phyloP scores from a whole-genome alignment of 2,888 invertebrate species.

The Steromphala cineraria region DNA sequence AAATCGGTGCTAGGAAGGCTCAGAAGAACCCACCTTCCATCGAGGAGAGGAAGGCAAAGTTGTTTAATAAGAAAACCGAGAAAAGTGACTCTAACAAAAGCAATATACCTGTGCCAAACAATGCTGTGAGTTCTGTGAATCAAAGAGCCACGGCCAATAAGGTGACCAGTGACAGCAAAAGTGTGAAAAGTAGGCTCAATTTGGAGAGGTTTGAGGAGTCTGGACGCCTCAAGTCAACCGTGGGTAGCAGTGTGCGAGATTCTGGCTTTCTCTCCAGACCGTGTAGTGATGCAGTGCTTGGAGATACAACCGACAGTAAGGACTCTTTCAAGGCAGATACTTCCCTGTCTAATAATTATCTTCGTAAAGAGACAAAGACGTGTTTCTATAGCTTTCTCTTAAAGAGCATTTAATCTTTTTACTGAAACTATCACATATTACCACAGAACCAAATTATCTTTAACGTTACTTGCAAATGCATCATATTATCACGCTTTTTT shows the following conservation, averaged over 20 bases:
- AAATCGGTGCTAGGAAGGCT: constrained; percentile 31
- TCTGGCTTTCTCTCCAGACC: constrained; percentile 62
- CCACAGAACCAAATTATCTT: no score
- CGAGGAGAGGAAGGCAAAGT: constrained; percentile 2
- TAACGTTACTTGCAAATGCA: no score
- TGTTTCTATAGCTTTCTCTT: no score
- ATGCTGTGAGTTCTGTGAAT: neutral
- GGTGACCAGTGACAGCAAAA: constrained; percentile 19
- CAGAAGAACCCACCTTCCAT: neutral
- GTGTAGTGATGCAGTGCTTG: constrained; percentile 60
- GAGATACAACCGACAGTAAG: constrained; percentile 48
- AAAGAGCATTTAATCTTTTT: no score
- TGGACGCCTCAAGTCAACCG: neutral
- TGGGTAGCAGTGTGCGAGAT: constrained; percentile 33
- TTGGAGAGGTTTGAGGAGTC: constrained; percentile 26
- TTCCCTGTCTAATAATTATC: no score
- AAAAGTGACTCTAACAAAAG: constrained; percentile 4
- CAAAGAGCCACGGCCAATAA: neutral
- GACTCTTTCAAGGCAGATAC: neutral
- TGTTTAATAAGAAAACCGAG: neutral
- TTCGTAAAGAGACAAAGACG: neutral
- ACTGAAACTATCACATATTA: no score
- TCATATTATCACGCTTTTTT: no score
- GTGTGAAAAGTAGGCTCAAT: constrained; percentile 29
- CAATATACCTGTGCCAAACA: neutral